Evolutionary conservation across 2,113 vertebrate species (phyloP), one percentile per base, ranked within the genome.

Genomic region (Bambusicola thoracicus): DNA sequence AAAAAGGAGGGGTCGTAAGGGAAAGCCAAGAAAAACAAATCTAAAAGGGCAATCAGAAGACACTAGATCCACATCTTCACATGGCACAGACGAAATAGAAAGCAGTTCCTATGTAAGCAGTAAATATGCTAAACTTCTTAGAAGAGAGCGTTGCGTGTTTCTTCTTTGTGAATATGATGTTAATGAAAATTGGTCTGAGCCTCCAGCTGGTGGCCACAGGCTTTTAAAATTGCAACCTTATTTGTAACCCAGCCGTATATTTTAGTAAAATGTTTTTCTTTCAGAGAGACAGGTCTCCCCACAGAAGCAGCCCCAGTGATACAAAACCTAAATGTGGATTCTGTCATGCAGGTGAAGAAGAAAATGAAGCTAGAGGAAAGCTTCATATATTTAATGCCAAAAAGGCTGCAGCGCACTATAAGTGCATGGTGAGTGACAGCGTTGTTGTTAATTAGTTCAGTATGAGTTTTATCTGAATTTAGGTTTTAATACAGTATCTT

Each of bases 381-480:
- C 98, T 99, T 94, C 99, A 99, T 95, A 98, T 98, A 41, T 99
- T 99, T 97, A 99, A 98, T 97, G 98, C 98, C 95, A 99, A 99
- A 97, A 99, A 99, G 97, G 99, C 99, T 96, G 99, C 99, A 21
- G 99, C 99, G 48, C 99, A 99, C 96, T 99, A 99, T 98, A 99
- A 99, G 97, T 99, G 99, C 97, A 99, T 99, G 99, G 99, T 99
- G 97, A 97, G 98, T 94, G 74, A 65, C 19, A 24, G 17, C n/a
- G 3, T 19, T 88, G 72, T 43, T 84, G 66, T 65, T 59, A 89
- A 40, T 49, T 40, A 89, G 27, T 41, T 25, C 36, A 0, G 81
- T 72, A 36, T 30, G 55, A 74, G 63, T 91, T 87, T 51, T 87
- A 46, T 70, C 70, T 85, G 78, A 89, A 87, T 63, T 63, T 85